Evolutionary conservation across 37 sponge, comb jelly and placozoan species (phyloP).

Genomic region (Chondrilla cf. caribensis): DNA sequence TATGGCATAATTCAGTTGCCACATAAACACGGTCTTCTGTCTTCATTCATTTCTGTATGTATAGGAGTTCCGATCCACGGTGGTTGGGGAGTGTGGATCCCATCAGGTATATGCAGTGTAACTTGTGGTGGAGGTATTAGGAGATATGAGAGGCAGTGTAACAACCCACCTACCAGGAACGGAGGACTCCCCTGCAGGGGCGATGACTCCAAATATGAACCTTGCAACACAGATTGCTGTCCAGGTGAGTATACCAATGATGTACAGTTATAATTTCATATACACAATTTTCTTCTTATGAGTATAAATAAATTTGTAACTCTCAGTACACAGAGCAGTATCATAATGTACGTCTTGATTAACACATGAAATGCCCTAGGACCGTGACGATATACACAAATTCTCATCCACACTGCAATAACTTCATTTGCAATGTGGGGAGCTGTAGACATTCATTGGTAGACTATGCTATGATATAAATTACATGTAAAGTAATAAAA

Average conservation of each 20-base stretch:
- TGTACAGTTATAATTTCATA: not conserved
- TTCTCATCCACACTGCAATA: too few species aligned
- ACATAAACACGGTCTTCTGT: too few species aligned
- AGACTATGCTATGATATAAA: too few species aligned
- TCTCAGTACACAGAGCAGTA: not conserved
- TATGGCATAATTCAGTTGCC: not conserved
- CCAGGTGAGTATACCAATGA: not conserved
- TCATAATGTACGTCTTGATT: not conserved
- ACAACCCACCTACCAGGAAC: slow-evolving; percentile 8
- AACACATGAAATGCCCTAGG: not conserved
- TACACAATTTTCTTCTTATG: not conserved
- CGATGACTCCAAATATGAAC: slow-evolving; percentile 21
- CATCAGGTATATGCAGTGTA: slow-evolving; percentile 8
- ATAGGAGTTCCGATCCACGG: not conserved
- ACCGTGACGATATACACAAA: too few species aligned
- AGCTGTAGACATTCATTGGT: too few species aligned
- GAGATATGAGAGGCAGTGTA: slow-evolving; percentile 17
- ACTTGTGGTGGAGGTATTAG: slow-evolving; percentile 19
- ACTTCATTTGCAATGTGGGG: too few species aligned
- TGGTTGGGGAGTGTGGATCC: slow-evolving; percentile 5
- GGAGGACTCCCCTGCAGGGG: not conserved
- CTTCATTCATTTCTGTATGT: too few species aligned
- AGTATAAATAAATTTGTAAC: not conserved
- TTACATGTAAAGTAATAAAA: too few species aligned
- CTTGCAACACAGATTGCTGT: slow-evolving; percentile 28